Evolutionary conservation across 2,797 vertebrate genomes (phyloP), one percentile per base, ranked within the genome.

Genomic region (Australoheros facetus): DNA sequence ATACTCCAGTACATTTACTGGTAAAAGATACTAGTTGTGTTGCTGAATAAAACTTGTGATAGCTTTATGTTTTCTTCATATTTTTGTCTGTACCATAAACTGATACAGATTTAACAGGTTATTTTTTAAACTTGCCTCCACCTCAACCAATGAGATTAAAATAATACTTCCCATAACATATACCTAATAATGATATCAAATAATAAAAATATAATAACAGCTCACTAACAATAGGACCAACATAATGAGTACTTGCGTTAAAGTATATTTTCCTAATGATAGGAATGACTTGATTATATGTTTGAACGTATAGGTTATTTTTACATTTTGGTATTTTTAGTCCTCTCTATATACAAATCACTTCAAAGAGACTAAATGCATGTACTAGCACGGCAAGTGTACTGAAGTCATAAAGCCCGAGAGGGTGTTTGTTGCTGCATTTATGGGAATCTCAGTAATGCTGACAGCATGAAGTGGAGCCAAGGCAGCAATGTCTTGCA

Each of bases 381-480:
- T 83, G 71, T 71, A 72, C 19, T 75, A 64, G 74, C 66, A 83
- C 76, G 51, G 58, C 58, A 53, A 75, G 51, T 53, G 57, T 69
- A 71, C 54, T 82, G 51, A 83, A 82, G 79, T 81, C 78, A 58
- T 84, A 75, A 87, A 85, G 72, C 81, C 78, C 3, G 1, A 28
- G 85, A 85, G 86, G 37, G 66, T 71, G 78, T 83, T 91, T 86
- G 77, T 84, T 9, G 37, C 60, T 75, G 79, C 82, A 62, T 88
- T 90, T 87, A 90, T 88, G 75, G 59, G 75, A 85, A 78, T 87
- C 80, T 83, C 82, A 83, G 81, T 82, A 69, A 84, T 71, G 87
- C 80, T 89, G 92, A 89, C 90, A 85, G 88, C 53, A 80, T 58
- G 69, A 89, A 91, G 80, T 81, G 71, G 78, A 88, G 85, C 77